Evolutionary conservation across 2,113 vertebrate species (phyloP).

Genomic region (Onychorhynchus coronatus): DNA sequence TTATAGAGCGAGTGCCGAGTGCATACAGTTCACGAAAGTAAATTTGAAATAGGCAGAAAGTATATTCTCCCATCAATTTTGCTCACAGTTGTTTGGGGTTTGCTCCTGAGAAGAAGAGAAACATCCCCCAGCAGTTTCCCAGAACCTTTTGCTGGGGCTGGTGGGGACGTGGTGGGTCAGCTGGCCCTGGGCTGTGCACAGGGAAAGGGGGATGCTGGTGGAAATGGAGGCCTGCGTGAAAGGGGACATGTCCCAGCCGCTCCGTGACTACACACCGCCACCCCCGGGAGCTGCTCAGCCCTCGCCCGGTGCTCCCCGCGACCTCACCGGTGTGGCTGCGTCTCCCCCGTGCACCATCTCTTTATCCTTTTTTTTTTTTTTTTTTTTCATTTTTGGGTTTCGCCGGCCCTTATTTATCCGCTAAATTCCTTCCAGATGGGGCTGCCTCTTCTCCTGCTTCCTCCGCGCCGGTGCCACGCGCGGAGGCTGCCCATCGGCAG

Average conservation of each 20-base stretch:
- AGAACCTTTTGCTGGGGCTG: not conserved
- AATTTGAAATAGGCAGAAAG: conserved; percentile 18
- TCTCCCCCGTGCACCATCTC: not conserved
- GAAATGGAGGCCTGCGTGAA: not conserved
- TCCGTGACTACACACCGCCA: fast-evolving
- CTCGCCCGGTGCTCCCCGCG: fast-evolving
- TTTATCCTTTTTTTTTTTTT: not conserved
- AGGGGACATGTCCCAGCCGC: fast-evolving
- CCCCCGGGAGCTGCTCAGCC: not conserved
- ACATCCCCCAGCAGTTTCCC: not conserved
- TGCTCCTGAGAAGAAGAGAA: not conserved
- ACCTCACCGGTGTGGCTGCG: fast-evolving
- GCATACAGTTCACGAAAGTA: not conserved
- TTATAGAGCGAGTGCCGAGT: not conserved
- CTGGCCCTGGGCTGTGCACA: fast-evolving
- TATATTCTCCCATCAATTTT: not conserved
- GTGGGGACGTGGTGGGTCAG: not conserved
- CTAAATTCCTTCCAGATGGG: conserved; percentile 70
- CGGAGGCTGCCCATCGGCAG: conserved; percentile 78
- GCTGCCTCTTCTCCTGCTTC: conserved; percentile 70
- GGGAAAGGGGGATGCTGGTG: not conserved
- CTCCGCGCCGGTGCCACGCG: conserved; percentile 54
- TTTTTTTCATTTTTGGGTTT: not conserved
- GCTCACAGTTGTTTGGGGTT: not conserved
- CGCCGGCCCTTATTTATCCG: conserved; percentile 14